phyloP scores from a whole-genome alignment of 2,888 invertebrate species.

The Atrina japonica region DNA sequence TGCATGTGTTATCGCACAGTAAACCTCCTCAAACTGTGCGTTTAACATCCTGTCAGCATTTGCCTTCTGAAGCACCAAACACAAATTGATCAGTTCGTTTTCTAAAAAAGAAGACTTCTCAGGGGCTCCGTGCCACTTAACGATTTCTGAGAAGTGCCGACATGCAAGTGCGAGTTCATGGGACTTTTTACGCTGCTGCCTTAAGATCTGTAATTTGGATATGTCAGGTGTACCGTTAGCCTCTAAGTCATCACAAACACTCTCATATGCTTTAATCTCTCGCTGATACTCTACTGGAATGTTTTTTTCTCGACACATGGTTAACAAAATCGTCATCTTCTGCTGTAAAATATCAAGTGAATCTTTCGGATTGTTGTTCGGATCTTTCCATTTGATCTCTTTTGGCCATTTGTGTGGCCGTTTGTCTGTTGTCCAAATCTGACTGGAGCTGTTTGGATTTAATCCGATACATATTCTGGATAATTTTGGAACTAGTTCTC shows the following conservation, averaged over 20 bases:
- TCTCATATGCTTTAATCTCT: slow-evolving; percentile 32
- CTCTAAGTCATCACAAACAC: slow-evolving; percentile 29
- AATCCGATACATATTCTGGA: slow-evolving; percentile 41
- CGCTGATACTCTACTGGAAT: slow-evolving; percentile 39
- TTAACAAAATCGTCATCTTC: slow-evolving; percentile 38
- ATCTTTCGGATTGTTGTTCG: slow-evolving; percentile 45
- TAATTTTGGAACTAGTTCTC: slow-evolving; percentile 42
- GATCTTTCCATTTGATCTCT: slow-evolving; percentile 38
- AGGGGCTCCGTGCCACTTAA: slow-evolving; percentile 42
- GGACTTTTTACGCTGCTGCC: slow-evolving; percentile 41
- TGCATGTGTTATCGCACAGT: slow-evolving; percentile 42
- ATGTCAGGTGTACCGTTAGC: slow-evolving; percentile 34
- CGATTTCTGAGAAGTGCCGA: slow-evolving; percentile 38
- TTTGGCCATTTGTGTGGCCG: slow-evolving; percentile 36
- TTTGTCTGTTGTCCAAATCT: slow-evolving; percentile 41
- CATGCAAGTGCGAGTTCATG: slow-evolving; percentile 43
- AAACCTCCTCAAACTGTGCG: slow-evolving; percentile 41
- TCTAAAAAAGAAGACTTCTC: slow-evolving; percentile 31
- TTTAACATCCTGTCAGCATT: slow-evolving; percentile 32
- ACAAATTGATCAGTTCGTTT: slow-evolving; percentile 31
- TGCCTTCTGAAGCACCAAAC: slow-evolving; percentile 31
- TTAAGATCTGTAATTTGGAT: slow-evolving; percentile 37
- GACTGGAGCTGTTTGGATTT: slow-evolving; percentile 41
- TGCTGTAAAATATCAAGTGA: slow-evolving; percentile 41
- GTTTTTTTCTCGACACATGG: slow-evolving; percentile 34